These are phyloP conservation scores for Sebastes nivosus DNA, from an alignment of 2,797 vertebrate genomes.

Conservation along the genomic window DNA sequence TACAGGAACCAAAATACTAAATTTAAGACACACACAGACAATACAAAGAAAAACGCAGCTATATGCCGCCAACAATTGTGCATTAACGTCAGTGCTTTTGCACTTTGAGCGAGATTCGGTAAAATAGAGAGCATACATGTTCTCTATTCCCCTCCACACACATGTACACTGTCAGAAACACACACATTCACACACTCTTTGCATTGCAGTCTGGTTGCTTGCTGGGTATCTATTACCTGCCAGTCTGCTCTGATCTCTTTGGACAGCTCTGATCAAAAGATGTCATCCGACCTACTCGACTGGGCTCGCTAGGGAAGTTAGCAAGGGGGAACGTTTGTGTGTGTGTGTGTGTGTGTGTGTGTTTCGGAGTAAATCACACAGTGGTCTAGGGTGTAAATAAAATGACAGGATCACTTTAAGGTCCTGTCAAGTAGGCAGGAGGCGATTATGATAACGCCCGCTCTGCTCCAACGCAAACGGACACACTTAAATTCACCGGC, in stretches of 20 bases:
- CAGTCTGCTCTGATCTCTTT: conserved; percentile 99
- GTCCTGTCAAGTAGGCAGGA: conserved; percentile 97
- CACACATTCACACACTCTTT: conserved; percentile 35
- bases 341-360: conserved; percentile 21
- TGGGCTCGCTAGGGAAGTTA: conserved; percentile 68
- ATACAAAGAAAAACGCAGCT: conserved; percentile 79
- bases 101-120: conserved; percentile 84
- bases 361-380: conserved; percentile 80
- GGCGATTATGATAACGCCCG: conserved; percentile 99
- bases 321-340: conserved; percentile 37
- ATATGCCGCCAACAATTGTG: conserved; percentile 90
- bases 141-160: conserved; percentile 58
- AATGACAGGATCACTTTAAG: conserved; percentile 99
- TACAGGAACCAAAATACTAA: conserved; percentile 67
- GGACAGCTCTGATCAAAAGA: conserved; percentile 99
- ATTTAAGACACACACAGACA: background rate
- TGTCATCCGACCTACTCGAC: conserved; percentile 96
- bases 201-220: conserved; percentile 81
- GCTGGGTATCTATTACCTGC: conserved; percentile 98
- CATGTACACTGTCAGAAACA: background rate
- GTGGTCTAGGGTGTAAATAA: conserved; percentile 95
- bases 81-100: conserved; percentile 88
- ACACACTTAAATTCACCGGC: conserved; percentile 89
- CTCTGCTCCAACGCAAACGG: conserved; percentile 88
- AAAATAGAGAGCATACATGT: conserved; percentile 83